Percentiles rank a stretch among this genome's conserved stretches.
Evolutionary conservation across 53 echinoderm and acorn worm genomes (phyloP).

Genomic region (Stichopus horrens): DNA sequence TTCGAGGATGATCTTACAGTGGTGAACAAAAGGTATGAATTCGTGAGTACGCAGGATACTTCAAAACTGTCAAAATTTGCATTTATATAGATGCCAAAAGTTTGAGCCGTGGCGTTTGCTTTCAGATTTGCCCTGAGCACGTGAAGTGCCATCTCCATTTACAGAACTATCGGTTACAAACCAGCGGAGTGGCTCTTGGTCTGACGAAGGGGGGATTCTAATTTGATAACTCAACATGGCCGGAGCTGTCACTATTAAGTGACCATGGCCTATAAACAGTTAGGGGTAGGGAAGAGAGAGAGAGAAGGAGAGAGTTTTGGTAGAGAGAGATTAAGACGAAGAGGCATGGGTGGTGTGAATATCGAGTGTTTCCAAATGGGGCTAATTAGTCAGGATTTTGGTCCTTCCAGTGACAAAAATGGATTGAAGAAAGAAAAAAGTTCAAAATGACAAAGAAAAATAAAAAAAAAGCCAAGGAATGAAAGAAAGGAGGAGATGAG

Average conservation of each 20-base stretch:
- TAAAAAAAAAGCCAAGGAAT: background rate
- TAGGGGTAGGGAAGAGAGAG: background rate
- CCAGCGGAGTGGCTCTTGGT: conserved; percentile 34
- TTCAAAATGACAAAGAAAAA: too few species aligned
- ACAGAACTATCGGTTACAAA: conserved; percentile 40
- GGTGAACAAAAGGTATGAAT: conserved; percentile 46
- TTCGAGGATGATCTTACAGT: conserved; percentile 43
- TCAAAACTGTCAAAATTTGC: conserved; percentile 53
- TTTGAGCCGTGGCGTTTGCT: conserved; percentile 44
- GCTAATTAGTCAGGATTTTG: conserved; percentile 9
- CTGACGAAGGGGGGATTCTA: conserved; percentile 27
- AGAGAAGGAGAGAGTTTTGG: background rate
- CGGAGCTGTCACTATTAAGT: conserved; percentile 44
- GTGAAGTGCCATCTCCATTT: conserved; percentile 43
- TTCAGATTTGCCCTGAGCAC: conserved; percentile 52
- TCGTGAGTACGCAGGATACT: conserved; percentile 44
- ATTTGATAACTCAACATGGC: conserved; percentile 40
- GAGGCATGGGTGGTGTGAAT: background rate
- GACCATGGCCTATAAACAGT: conserved; percentile 48
- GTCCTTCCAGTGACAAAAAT: background rate
- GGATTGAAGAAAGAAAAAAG: too few species aligned
- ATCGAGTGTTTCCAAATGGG: conserved; percentile 33
- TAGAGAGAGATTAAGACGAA: background rate
- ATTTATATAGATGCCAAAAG: conserved; percentile 48
- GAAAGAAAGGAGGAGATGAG: background rate